These are phyloP conservation scores for Poeciliopsis infans DNA, from an alignment of 2,797 vertebrate species.

Conservation along the genomic window DNA sequence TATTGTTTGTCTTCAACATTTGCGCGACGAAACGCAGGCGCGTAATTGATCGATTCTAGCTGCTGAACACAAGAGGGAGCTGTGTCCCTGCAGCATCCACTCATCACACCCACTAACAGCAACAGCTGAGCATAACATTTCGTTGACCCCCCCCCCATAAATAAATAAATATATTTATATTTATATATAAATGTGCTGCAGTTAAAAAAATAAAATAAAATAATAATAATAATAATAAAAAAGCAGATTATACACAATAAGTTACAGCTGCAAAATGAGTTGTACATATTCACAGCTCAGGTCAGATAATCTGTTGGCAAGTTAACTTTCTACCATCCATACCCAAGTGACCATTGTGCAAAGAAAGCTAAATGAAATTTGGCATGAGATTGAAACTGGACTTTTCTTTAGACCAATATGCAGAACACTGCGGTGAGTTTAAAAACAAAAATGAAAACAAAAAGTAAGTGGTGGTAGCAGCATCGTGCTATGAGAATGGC, in stretches of 20 bases:
- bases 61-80: slow-evolving; percentile 57
- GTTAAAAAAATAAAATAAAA: too few relatives aligned
- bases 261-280: too few relatives aligned
- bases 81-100: neutral
- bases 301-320: neutral
- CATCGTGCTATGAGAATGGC: neutral
- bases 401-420: neutral
- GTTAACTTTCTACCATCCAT: neutral
- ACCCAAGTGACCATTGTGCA: neutral
- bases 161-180: too few relatives aligned
- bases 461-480: neutral
- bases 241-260: too few relatives aligned
- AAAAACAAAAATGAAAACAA: neutral
- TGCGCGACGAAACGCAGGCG: neutral
- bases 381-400: neutral
- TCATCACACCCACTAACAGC: neutral
- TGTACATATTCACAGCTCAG: neutral
- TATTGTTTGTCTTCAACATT: neutral
- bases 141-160: too few relatives aligned
- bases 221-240: too few relatives aligned
- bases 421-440: neutral
- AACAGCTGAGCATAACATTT: neutral
- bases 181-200: too few relatives aligned
- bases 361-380: neutral
- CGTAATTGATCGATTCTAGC: slow-evolving; percentile 1